Conservation (phyloP, 2,888 invertebrate genomes). For the Diloba caeruleocephala region DNA sequence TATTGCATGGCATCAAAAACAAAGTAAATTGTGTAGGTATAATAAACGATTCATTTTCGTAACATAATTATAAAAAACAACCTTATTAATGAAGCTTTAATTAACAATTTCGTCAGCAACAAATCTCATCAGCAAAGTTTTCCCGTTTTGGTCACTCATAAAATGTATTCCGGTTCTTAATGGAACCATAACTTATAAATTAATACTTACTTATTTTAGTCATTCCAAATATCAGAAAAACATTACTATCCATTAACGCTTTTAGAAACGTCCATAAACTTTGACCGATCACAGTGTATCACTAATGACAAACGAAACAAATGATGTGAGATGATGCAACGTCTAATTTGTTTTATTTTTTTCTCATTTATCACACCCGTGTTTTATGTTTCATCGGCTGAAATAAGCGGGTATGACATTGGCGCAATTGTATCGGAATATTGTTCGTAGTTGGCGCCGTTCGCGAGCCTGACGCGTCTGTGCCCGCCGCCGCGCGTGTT, state of each 20-base stretch:
- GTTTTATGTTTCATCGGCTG: constrained; percentile 68
- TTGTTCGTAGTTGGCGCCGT: constrained; percentile 40
- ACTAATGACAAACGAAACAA: no score
- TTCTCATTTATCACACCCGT: constrained; percentile 62
- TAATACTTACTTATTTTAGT: constrained; percentile 78
- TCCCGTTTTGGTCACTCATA: constrained; percentile 31
- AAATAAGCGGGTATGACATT: constrained; percentile 61
- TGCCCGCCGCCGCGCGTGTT: constrained; percentile 65
- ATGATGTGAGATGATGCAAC: constrained; percentile 55
- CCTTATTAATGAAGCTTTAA: constrained; percentile 34
- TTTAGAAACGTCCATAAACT: constrained; percentile 55
- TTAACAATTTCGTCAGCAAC: constrained; percentile 45
- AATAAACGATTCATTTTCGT: neutral
- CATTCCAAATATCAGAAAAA: constrained; percentile 81
- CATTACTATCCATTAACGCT: constrained; percentile 73
- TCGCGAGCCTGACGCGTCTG: constrained; percentile 59
- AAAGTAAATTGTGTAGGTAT: neutral
- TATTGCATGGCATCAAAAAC: no score
- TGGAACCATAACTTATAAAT: constrained; percentile 24
- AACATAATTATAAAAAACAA: constrained; percentile 2
- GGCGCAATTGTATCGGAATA: constrained; percentile 53
- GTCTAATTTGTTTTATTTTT: constrained; percentile 55
- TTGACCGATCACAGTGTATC: constrained; percentile 52
- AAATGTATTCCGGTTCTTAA: constrained; percentile 21
- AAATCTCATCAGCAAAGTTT: constrained; percentile 53